Evolutionary conservation across 2,113 vertebrate species (phyloP).

Genomic region (Turnix velox): DNA sequence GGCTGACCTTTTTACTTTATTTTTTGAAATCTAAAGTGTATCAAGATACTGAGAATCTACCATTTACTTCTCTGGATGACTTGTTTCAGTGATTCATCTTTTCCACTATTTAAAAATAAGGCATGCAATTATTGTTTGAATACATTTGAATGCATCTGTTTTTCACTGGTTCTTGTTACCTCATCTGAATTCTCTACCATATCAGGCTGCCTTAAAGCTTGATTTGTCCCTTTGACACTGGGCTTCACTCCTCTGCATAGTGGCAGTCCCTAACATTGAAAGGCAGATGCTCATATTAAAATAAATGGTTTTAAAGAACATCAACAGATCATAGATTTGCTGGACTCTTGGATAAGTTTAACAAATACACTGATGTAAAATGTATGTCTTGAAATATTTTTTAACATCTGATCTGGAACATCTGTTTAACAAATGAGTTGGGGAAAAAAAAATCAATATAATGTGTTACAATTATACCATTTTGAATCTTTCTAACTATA

Average conservation of each 20-base stretch:
- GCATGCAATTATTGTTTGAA: constrained; percentile 69
- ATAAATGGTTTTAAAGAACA: not conserved
- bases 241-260: not conserved
- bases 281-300: not conserved
- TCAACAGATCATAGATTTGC: not conserved
- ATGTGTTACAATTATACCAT: constrained; percentile 43
- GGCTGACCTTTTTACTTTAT: not conserved
- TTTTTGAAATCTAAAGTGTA: not conserved
- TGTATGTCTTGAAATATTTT: constrained; percentile 14
- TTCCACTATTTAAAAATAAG: constrained; percentile 67
- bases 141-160: constrained; percentile 65
- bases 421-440: constrained; percentile 56
- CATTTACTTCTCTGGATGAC: constrained; percentile 47
- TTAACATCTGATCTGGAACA: constrained; percentile 59
- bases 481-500: constrained; percentile 53
- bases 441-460: constrained; percentile 55
- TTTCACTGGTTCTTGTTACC: constrained; percentile 33
- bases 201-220: constrained; percentile 26
- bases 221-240: constrained; percentile 23
- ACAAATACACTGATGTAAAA: constrained; percentile 39
- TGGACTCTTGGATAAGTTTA: constrained; percentile 24
- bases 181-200: constrained; percentile 7
- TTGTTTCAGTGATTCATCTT: constrained; percentile 62
- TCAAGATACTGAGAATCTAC: constrained; percentile 15
- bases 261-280: not conserved